Evolutionary conservation across 2,113 vertebrate genomes (phyloP), one percentile per base, ranked within the genome.

Genomic region (Gymnobelideus leadbeateri): DNA sequence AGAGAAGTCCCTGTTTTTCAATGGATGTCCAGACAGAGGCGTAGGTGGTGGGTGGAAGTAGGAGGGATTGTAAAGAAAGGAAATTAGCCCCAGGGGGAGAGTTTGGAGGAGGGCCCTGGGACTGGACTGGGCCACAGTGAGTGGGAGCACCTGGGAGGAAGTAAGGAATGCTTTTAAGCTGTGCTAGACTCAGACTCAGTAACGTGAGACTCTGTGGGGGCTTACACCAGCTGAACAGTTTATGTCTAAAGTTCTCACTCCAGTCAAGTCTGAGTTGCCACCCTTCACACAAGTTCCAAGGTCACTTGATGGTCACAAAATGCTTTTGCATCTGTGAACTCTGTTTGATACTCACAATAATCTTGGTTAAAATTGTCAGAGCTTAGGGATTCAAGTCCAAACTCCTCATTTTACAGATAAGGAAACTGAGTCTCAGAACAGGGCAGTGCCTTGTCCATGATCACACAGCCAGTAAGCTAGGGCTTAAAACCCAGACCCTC

Each of bases 401-500:
- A 31, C 16, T 28, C 23, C 31, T 1, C 2, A 37, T 89, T 53
- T 91, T 43, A 23, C 0, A 90, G 77, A 43, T 50, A 90, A 92
- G 54, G 43, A 89, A 50, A 49, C 19, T 0, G 49, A 46, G 49
- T 37, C 8, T 10, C 23, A 3, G 31, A 0, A 28, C 12, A 24
- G 54, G 12, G 6, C 37, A 77, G 49, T 24, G 37, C 24, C 1
- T 0, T 11, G 6, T 28, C 1, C 19, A 14, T 77, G 31, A 11
- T 28, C 21, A 1, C 16, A 24, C 28, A 89, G 16, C 23, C 51
- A 31, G 0, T 0, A 1, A 10, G 47, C 10, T 0, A 12, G 8
- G 26, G 3, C 12, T 46, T 54, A 68, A 47, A 28, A 28, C 16
- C 16, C 31, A 46, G 26, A 43, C 51, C 89, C 54, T 25, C 55